Evolutionary conservation across 1,140 invertebrate genomes (phyloP), one percentile per base, ranked within the genome.

Genomic region (Sweltsa coloradensis): DNA sequence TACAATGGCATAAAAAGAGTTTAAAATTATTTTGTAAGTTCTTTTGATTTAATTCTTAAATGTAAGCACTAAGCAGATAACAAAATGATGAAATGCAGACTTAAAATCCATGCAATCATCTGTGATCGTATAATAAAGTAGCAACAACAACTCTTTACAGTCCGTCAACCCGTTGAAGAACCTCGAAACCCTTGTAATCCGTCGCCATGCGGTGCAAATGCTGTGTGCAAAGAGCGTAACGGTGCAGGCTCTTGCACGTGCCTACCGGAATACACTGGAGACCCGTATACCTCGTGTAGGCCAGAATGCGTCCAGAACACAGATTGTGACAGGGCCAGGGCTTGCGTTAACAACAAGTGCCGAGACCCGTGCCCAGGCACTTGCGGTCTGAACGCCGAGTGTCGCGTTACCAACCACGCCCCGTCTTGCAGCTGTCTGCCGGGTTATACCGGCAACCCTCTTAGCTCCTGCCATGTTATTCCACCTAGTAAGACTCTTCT

Each of bases 401-500:
- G 83, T 60, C 71, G 73, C 27, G 81, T 85, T 51, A 71, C 82
- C 55, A 81, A 79, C 57, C 83, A 87, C 62, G 78, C 77, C 58
- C 79, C 85, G 34, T 72, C 80, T 53, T 89, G 85, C 62, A 72
- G 72, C 47, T 88, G 84, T 62, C 64, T 75, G 18, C 67, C 70
- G 51, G 81, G 80, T 43, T 84, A 78, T 64, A 78, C 73, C 31
- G 83, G 83, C 24, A 81, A 88, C 73, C 83, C 83, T 48, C 84
- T 85, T 61, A 74, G 73, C 53, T 75, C 74, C 52, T 85, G 83
- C 50, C 43, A 53, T 27, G 34, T 43, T 34, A 49, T 29, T 39
- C 47, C 47, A 19, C n/a, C 42, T 34, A 51, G 53, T 53, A 53
- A 54, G 51, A 34, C 16, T 18, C 9, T 23, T 49, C 22, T 11